Percentiles rank a stretch among this genome's conserved stretches.
phyloP scores from a whole-genome alignment of 2,797 vertebrate species.

The Petrocephalus schoutedeni region DNA sequence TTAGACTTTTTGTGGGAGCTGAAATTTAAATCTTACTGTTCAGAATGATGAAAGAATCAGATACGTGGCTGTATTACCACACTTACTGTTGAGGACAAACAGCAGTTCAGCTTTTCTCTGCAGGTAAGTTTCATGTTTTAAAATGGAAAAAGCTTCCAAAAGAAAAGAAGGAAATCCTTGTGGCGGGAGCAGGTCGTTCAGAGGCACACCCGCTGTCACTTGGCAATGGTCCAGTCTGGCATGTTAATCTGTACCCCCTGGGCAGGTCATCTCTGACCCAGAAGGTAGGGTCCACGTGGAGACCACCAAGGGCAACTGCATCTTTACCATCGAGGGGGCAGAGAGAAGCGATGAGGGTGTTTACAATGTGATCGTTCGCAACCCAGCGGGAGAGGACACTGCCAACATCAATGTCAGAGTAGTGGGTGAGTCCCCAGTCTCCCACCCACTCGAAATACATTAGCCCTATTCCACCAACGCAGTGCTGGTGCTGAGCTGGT shows the following conservation, averaged over 20 bases:
- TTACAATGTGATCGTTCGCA: conserved; percentile 85
- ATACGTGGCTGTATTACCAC: not conserved
- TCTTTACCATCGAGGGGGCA: conserved; percentile 90
- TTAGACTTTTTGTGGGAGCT: not conserved
- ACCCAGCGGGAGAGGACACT: conserved; percentile 88
- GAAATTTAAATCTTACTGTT: not conserved
- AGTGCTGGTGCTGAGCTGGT: not conserved
- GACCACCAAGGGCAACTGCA: conserved; percentile 82
- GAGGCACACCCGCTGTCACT: not conserved
- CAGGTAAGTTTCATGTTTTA: not conserved
- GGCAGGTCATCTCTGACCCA: conserved; percentile 74
- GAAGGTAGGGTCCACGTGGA: conserved; percentile 85
- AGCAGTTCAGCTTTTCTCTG: not conserved
- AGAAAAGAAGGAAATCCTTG: not conserved
- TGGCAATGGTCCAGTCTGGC: not conserved
- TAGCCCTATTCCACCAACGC: not conserved
- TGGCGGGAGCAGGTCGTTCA: not conserved
- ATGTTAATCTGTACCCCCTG: not conserved
- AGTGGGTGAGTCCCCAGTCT: conserved; percentile 73
- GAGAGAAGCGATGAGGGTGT: conserved; percentile 87
- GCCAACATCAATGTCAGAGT: conserved; percentile 94
- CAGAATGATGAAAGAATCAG: not conserved
- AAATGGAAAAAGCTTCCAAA: not conserved
- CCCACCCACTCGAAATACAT: not conserved
- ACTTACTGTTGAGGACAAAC: not conserved